Base-by-base conservation (phyloP, 2,113 vertebrate genomes). In the Hepsetus odoe region DNA sequence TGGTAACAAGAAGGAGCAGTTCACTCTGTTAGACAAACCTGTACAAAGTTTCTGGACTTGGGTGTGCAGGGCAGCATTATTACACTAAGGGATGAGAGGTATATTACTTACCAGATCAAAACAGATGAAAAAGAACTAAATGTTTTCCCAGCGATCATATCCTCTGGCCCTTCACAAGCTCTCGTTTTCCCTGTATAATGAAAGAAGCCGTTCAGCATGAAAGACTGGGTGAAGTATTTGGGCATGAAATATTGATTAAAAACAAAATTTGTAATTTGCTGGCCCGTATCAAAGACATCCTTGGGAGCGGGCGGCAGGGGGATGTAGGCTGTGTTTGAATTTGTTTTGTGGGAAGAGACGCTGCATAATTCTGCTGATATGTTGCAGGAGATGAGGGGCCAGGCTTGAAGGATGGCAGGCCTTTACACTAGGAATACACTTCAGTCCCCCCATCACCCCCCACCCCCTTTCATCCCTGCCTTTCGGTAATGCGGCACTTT, bases 201-300 rank as follows among this genome's bases (percentile, higher is more conserved):
- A 59, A 71, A 66, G 62, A n/a, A 58, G 42, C 40, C 20, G 66
- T 66, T 28, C 58, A 76, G 20, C 13, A 3, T 58, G 42, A 35
- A 61, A 61, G 24, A 61, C 51, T n/a, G 42, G 65, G 69, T 69
- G 49, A 68, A 68, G 35, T 65, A 53, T 75, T 65, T 22, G 56
- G 65, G 26, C 35, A 91, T 93, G 84, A 91, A 92, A 92, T 91
- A 90, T 90, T 90, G 88, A 92, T 92, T 87, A 91, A 91, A 92
- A 90, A 88, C 85, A 86, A 89, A 88, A 90, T 90, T 85, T 90
- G 85, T 89, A 90, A 91, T 92, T 91, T 91, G 87, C 90, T 86
- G 84, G 74, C 55, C 79, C 77, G 79, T 84, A 89, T 91, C 86
- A 89, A 88, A 90, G 80, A 80, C 83, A 76, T 86, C 84, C 86